A percentile compares a stretch with the other conserved stretches of the same genome.
These are phyloP conservation scores for Myiotriccus ornatus DNA, from an alignment of 2,797 vertebrate genomes.

Conservation along the genomic window DNA sequence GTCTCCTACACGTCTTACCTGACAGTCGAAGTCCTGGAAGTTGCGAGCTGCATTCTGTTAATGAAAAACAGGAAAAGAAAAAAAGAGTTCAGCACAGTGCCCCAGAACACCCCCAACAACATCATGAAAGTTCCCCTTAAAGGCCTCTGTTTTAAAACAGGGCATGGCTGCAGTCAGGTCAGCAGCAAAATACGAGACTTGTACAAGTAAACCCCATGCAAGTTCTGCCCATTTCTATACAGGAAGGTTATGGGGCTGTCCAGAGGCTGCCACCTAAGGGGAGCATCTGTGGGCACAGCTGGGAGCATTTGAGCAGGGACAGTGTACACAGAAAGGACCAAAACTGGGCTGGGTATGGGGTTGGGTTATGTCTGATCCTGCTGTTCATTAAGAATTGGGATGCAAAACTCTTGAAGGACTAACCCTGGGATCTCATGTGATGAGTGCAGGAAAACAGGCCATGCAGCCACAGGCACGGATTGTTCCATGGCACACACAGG, in stretches of 20 bases:
- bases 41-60: conserved; percentile 87
- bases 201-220: background rate
- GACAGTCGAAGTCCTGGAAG: conserved; percentile 94
- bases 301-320: background rate
- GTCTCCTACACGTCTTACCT: conserved; percentile 76
- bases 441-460: background rate
- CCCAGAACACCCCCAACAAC: background rate
- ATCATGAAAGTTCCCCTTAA: background rate
- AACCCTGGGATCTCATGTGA: rapidly evolving
- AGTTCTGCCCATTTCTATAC: background rate
- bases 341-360: background rate
- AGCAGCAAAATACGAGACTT: background rate
- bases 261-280: background rate
- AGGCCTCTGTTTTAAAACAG: background rate
- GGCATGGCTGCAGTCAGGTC: background rate
- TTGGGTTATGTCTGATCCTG: background rate
- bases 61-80: conserved; percentile 40
- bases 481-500: rapidly evolving
- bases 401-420: background rate
- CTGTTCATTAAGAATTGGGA: background rate
- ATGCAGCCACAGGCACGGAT: background rate
- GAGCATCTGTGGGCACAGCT: background rate
- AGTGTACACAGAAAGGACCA: background rate
- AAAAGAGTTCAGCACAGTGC: conserved; percentile 1
- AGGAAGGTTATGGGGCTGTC: background rate